Conservation (phyloP, 2,797 vertebrate genomes). For the Oophaga sylvatica region DNA sequence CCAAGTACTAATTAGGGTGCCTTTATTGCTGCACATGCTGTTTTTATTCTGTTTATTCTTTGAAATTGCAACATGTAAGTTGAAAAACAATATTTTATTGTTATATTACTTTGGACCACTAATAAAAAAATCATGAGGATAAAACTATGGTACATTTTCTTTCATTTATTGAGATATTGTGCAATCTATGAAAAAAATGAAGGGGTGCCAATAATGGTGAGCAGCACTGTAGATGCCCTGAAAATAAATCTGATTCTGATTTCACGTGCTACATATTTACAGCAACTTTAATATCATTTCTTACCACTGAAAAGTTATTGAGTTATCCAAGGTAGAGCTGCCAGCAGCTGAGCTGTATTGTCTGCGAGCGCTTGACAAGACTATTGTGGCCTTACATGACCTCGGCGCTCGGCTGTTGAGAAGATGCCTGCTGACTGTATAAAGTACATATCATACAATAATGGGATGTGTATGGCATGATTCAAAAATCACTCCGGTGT, state of each 20-base stretch:
- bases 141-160: no score
- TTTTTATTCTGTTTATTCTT: no score
- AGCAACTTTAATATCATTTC: constrained; percentile 63
- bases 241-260: neutral
- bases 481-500: constrained; percentile 57
- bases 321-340: constrained; percentile 63
- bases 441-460: constrained; percentile 59
- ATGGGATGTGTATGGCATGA: constrained; percentile 62
- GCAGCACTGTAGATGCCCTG: neutral
- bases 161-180: no score
- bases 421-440: constrained; percentile 57
- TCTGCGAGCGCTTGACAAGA: constrained; percentile 65
- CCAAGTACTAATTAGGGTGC: no score
- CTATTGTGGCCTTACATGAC: constrained; percentile 68
- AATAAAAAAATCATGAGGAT: no score
- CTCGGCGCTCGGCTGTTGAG: constrained; percentile 58
- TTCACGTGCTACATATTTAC: constrained; percentile 57
- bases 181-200: no score
- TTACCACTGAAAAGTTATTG: constrained; percentile 59
- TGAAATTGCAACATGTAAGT: no score
- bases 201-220: no score
- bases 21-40: no score
- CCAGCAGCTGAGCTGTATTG: constrained; percentile 58
- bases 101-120: no score
- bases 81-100: no score